These are phyloP conservation scores for Eidolon dupreanum DNA, from an alignment of 2,797 vertebrate species.

Conservation along the genomic window DNA sequence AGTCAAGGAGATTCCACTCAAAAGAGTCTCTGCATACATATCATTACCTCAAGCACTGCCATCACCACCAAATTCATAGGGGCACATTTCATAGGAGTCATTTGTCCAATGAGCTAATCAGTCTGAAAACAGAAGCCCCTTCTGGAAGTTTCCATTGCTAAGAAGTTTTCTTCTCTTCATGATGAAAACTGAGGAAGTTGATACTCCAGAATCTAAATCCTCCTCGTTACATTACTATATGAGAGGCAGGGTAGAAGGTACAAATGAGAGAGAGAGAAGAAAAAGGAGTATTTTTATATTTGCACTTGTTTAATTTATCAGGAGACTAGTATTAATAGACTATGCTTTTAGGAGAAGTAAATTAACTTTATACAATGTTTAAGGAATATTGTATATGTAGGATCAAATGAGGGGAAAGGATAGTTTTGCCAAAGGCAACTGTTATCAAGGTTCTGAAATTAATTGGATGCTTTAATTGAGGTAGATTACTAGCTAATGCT, in stretches of 20 bases:
- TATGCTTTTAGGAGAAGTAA: constrained; percentile 76
- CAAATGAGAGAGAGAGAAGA: not conserved
- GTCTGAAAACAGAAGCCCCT: not conserved
- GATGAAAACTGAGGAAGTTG: not conserved
- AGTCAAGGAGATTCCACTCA: not conserved
- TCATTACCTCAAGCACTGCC: not conserved
- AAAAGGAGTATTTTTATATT: not conserved
- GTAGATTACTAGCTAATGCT: constrained; percentile 93
- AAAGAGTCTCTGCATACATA: not conserved
- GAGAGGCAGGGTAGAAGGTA: not conserved
- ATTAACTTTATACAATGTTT: constrained; percentile 81
- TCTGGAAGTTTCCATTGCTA: not conserved
- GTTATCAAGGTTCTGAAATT: constrained; percentile 91
- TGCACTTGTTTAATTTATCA: constrained; percentile 65
- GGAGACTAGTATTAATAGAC: constrained; percentile 64
- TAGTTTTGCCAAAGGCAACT: constrained; percentile 88
- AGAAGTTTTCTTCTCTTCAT: not conserved
- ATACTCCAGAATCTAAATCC: not conserved
- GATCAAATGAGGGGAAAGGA: constrained; percentile 82
- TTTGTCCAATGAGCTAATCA: constrained; percentile 12
- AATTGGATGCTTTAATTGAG: constrained; percentile 91
- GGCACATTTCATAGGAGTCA: not conserved
- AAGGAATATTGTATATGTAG: constrained; percentile 81
- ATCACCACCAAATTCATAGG: not conserved
- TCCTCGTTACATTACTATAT: not conserved